These are phyloP conservation scores for Bedellia somnulentella DNA, from an alignment of 2,888 invertebrate genomes.

Conservation along the genomic window DNA sequence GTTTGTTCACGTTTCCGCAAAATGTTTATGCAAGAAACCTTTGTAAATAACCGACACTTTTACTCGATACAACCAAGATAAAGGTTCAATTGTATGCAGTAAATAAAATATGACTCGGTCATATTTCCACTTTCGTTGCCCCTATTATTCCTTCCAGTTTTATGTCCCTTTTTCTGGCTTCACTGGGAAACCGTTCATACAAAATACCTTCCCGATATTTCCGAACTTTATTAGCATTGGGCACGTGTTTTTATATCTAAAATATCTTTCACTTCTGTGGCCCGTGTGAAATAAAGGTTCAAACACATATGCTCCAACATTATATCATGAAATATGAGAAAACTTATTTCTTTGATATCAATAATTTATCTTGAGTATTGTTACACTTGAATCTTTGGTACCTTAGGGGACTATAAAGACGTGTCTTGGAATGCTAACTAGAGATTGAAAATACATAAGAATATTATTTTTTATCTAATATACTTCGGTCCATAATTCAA, in stretches of 20 bases:
- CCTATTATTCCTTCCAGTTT: conserved; percentile 24
- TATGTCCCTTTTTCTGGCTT: conserved; percentile 50
- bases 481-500: too few relatives aligned
- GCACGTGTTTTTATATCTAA: conserved; percentile 52
- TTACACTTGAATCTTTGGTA: conserved; percentile 19
- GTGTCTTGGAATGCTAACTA: too few relatives aligned
- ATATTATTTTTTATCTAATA: too few relatives aligned
- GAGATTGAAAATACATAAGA: too few relatives aligned
- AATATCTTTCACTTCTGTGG: conserved; percentile 46
- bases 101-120: conserved; percentile 60
- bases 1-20: too few relatives aligned
- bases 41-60: conserved; percentile 16
- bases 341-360: conserved; percentile 28
- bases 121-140: conserved; percentile 57
- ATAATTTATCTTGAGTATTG: conserved; percentile 26
- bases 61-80: conserved; percentile 53
- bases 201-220: conserved; percentile 56
- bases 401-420: conserved; percentile 20
- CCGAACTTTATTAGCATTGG: conserved; percentile 54
- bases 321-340: conserved; percentile 32
- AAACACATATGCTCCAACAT: conserved; percentile 31
- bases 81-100: conserved; percentile 59
- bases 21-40: too few relatives aligned
- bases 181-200: conserved; percentile 49
- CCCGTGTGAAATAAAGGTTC: conserved; percentile 37